Evolutionary conservation across 1,140 invertebrate species (phyloP), one percentile per base, ranked within the genome.

Genomic region (Oppia nitens): DNA sequence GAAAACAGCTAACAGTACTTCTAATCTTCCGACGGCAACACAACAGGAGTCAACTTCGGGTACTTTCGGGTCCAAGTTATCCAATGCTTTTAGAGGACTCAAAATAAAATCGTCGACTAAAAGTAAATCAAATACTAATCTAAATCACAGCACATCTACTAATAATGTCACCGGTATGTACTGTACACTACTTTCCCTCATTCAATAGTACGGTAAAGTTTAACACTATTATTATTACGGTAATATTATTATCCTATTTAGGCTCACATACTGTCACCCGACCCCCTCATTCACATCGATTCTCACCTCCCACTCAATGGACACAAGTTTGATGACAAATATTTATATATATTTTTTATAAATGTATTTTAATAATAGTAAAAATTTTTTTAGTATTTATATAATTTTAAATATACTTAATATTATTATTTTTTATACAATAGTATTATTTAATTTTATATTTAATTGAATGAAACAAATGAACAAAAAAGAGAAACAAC

Each of bases 261-360:
- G 56, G 56, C n/a, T 47, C 47, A 50, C n/a, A n/a, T n/a, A 45
- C 56, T 48, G 4, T 56, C 17, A 58, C 25, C 2, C 27, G 61
- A 28, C 61, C 61, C 32, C 61, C 61, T 24, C 61, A 62, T 56
- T 62, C 61, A 4, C 61, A 62, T 56, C 61, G 61, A 25, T 62
- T 62, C 47, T 52, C 32, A 11, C 48, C 52, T 25, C 57, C 61
- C 20, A 56, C 61, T 23, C 61, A 62, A 57, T 62, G 61, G 61
- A 60, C 61, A 2, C 61, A 62, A 62, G 61, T 62, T 62, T 62
- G 47, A 57, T 50, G 3, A 27, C 32, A 54, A 17, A 29, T 54
- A 20, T 29, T 45, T 9, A 11, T 20, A 54, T 54, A 11, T 52
- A 11, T 21, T 52, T 14, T 52, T 29, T 6, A 54, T 24, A 12